Evolutionary conservation across 2,888 invertebrate genomes (phyloP), one percentile per base, ranked within the genome.

Genomic region (Papilio elwesi): DNA sequence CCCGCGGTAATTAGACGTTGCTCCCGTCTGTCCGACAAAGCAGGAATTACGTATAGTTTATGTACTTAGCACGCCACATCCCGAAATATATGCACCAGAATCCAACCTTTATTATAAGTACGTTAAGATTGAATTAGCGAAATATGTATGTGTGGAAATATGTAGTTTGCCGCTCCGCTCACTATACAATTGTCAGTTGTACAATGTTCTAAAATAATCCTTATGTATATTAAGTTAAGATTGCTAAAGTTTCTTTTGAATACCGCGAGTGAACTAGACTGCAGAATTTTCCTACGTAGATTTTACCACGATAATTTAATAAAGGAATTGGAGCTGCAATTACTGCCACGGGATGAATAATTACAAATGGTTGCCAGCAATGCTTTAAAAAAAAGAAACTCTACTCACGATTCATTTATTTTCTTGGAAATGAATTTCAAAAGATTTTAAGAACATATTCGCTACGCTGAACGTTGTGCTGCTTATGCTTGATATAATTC

Each of bases 261-360:
- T 73, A 59, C 73, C 73, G 12, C 47, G 36, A 55, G 73, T 65
- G 65, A 69, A 73, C 26, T 65, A 69, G 73, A 70, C 59, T 70
- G 66, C 62, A 73, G 36, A 70, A 63, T 64, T 57, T 73, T 68
- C 64, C 53, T 72, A 68, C 64, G 26, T 69, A 65, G 73, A 69
- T 69, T 64, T 65, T 68, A 49, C 63, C 68, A 66, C 69, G 73
- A 66, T 73, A 68, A 72, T 72, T 72, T 73, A 69, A 68, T 68
- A 67, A 69, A 49, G 63, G 64, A 73, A 69, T 65, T 73, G 48
- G 68, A 65, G 57, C 64, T 69, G 64, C 57, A 65, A 73, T 57
- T 57, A 62, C 68, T 57, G 68, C 55, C 55, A 51, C 26, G 51
- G 13, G 68, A 64, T 68, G 53, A 68, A 68, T 64, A 53, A 62